Percentiles rank a stretch among this genome's conserved stretches.
These are phyloP conservation scores for Pseudobourletiella spinata DNA, from an alignment of 1,140 invertebrate species.

Conservation along the genomic window DNA sequence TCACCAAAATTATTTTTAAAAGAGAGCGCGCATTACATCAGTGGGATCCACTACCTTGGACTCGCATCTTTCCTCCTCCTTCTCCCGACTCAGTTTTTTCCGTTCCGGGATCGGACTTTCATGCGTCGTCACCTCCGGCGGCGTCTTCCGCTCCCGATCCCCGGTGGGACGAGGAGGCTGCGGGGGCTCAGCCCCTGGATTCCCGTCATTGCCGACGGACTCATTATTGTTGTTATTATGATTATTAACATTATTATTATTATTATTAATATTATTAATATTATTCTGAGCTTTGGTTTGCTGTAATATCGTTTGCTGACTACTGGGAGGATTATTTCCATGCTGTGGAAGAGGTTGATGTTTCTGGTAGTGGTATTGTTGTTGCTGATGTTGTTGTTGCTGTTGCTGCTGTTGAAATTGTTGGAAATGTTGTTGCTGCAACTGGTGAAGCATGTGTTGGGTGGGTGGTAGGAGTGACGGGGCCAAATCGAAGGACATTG, in stretches of 20 bases:
- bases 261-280: not conserved
- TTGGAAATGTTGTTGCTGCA: constrained; percentile 15
- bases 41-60: constrained; percentile 56
- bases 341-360: not conserved
- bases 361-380: not conserved
- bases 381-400: not conserved
- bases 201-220: constrained; percentile 5
- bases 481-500: constrained; percentile 13
- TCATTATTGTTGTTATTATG: constrained; percentile 31
- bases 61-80: constrained; percentile 82
- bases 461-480: constrained; percentile 39
- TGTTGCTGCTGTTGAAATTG: not conserved
- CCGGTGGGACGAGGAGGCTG: not conserved
- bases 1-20: constrained; percentile 41
- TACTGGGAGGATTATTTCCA: not conserved
- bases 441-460: constrained; percentile 13
- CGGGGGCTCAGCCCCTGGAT: not conserved
- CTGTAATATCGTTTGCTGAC: not conserved
- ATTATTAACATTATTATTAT: constrained; percentile 30
- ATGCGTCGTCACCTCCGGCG: constrained; percentile 50
- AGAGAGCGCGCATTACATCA: not conserved
- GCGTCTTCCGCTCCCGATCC: constrained; percentile 1
- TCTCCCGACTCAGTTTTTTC: constrained; percentile 83
- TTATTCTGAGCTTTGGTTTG: not conserved
- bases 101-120: constrained; percentile 90